Evolutionary conservation across 2,113 vertebrate genomes (phyloP).

Genomic region (Sminthopsis crassicaudata): DNA sequence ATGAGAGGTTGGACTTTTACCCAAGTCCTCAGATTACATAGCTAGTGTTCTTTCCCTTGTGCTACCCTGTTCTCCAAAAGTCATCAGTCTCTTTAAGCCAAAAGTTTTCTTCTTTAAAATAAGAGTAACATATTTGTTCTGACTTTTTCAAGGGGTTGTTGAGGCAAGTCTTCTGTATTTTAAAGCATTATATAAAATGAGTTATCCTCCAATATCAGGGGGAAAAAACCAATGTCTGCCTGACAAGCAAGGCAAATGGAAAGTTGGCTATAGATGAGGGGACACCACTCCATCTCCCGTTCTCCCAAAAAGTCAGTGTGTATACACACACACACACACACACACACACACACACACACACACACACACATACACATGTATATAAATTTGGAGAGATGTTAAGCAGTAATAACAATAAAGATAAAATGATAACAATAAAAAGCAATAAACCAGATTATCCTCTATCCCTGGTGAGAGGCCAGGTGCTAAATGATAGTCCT

Average conservation of each 20-base stretch:
- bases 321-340: background rate
- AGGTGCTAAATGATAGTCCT: background rate
- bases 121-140: background rate
- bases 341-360: too few species aligned
- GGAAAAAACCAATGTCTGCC: background rate
- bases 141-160: background rate
- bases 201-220: background rate
- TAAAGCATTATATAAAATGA: background rate
- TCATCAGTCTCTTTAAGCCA: background rate
- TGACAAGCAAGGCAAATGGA: background rate
- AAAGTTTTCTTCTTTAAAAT: background rate
- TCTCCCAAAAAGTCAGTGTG: background rate
- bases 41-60: background rate
- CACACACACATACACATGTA: too few species aligned
- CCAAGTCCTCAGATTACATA: background rate
- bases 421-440: background rate
- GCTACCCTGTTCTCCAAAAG: background rate
- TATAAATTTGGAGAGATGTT: background rate
- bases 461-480: background rate
- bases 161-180: background rate
- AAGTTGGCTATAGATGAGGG: background rate
- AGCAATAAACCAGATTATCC: background rate
- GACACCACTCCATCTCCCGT: background rate
- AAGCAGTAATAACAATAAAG: background rate
- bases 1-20: background rate